Evolutionary conservation across 2,888 invertebrate species (phyloP), one percentile per base, ranked within the genome.

Genomic region (Athalia rosae): DNA sequence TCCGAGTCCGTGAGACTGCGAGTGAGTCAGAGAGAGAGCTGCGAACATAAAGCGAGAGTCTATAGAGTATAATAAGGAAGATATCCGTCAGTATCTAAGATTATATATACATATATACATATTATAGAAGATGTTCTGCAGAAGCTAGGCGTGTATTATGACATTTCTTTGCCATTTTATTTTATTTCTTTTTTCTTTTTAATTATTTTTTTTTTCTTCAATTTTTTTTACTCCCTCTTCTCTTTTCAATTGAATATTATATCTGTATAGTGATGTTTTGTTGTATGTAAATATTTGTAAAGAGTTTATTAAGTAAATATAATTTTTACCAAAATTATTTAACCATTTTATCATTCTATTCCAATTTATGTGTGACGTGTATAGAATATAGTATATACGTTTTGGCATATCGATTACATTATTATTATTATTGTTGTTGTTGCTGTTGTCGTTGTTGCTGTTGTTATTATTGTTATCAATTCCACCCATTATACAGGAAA

Each of bases 241-340:
- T 59, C 56, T 13, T 71, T 45, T n/a, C n/a, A 28, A 28, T 28
- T 28, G 2, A 28, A 28, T 28, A 28, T 28, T 28, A 28, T 28
- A 15, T 13, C 8, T 13, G 8, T 28, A 13, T 13, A 61, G 13
- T 61, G 15, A 15, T 28, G 28, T 15, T 61, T 61, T 61, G 61
- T 50, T 67, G 48, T 83, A 86, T 86, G 87, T 89, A 88, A 81
- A 88, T 89, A 89, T 86, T 86, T 89, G 87, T 89, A 87, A 87
- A 89, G 85, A 87, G 82, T 87, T 87, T 86, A 88, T 85, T 83
- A 79, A 88, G 87, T 87, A 87, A 87, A 88, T 85, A 85, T 85
- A 80, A 86, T 84, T 76, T 78, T 74, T 77, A 77, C 50, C 61
- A 74, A n/a, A 74, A 58, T 71, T 59, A 74, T 74, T 59, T 74